Conservation (phyloP, 2,888 invertebrate genomes). For the Matsumyia berberina region DNA sequence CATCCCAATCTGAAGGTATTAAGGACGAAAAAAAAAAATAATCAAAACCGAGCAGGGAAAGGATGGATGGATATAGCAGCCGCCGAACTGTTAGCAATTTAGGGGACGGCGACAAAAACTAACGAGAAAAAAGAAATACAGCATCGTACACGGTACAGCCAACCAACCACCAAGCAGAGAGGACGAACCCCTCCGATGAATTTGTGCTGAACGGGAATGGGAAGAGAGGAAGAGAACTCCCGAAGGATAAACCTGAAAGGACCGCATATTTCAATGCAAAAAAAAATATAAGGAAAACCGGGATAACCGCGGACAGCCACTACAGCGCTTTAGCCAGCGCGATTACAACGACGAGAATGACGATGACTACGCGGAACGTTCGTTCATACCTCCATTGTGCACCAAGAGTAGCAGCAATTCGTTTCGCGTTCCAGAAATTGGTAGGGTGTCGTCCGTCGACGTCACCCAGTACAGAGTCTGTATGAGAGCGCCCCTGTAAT, state of each 20-base stretch:
- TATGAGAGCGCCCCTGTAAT: conserved; percentile 8
- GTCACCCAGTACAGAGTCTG: conserved; percentile 18
- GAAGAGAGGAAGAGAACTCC: conserved; percentile 46
- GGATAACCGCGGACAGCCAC: conserved; percentile 63
- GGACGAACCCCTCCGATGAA: conserved; percentile 58
- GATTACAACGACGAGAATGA: conserved; percentile 26
- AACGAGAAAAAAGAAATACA: conserved; percentile 25
- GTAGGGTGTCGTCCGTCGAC: conserved; percentile 47
- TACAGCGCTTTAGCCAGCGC: conserved; percentile 47
- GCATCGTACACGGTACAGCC: conserved; percentile 3
- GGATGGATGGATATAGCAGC: conserved; percentile 17
- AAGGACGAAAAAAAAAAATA: conserved; percentile 64
- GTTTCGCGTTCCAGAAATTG: conserved; percentile 61
- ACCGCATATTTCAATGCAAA: conserved; percentile 60
- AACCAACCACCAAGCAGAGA: conserved; percentile 27
- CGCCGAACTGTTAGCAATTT: conserved; percentile 57
- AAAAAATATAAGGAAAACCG: conserved; percentile 29
- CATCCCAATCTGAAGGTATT: conserved; percentile 72
- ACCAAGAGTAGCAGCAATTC: conserved; percentile 38
- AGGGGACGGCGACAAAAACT: conserved; percentile 59
- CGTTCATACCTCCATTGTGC: conserved; percentile 28
- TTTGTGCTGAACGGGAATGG: conserved; percentile 54
- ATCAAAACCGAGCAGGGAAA: conserved; percentile 51
- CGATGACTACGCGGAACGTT: conserved; percentile 54
- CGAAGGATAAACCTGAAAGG: conserved; percentile 67